A percentile compares a stretch with the other conserved stretches of the same genome.
These are phyloP conservation scores for Lithobates pipiens DNA, from an alignment of 2,797 vertebrate genomes.

Conservation along the genomic window DNA sequence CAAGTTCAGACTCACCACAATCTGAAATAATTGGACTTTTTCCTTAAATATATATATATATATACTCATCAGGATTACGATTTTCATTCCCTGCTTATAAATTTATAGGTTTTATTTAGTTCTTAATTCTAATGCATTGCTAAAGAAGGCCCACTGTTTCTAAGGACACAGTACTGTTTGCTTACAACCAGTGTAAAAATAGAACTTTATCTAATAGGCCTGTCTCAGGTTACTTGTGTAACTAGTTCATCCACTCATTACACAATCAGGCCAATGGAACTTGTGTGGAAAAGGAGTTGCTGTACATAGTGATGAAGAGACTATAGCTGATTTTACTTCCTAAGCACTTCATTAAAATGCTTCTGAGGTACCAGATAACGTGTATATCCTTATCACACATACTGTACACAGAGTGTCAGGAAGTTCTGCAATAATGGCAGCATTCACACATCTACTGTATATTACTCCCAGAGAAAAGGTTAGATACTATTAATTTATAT, in stretches of 20 bases:
- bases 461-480: background rate
- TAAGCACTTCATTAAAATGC: background rate
- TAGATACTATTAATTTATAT: background rate
- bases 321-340: background rate
- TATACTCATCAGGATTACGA: no score
- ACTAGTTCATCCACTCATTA: background rate
- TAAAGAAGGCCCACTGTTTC: background rate
- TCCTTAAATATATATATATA: no score
- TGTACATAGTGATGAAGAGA: background rate
- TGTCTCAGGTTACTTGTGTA: constrained; percentile 18
- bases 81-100: background rate
- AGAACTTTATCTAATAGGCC: background rate
- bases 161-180: background rate
- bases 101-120: no score
- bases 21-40: no score
- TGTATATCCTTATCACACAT: background rate
- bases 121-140: background rate
- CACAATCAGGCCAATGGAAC: background rate
- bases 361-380: background rate
- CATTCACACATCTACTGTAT: background rate
- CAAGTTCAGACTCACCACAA: no score
- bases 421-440: background rate
- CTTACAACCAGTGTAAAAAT: background rate
- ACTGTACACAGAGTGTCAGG: background rate
- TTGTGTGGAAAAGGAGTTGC: background rate